A percentile compares a stretch with the other conserved stretches of the same genome.
Conservation (phyloP, 2,113 vertebrate genomes). For the Gadus chalcogrammus region DNA sequence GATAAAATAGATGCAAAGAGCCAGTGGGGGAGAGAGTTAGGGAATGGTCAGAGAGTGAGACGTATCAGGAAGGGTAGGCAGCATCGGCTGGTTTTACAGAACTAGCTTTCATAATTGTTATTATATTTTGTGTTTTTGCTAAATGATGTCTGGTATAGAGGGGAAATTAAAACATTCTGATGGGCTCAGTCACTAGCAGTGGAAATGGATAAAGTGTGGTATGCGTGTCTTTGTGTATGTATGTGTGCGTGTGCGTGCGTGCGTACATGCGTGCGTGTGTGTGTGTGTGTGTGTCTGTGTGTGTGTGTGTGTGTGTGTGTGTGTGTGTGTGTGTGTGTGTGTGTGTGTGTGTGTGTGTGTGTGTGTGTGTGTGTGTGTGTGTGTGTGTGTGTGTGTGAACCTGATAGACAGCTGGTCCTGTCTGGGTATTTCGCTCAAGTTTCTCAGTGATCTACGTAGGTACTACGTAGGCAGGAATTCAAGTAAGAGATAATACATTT, state of each 20-base stretch:
- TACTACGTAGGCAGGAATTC: no score
- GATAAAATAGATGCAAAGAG: neutral
- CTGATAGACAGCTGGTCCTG: no score
- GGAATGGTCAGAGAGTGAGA: neutral
- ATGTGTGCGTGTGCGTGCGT: neutral
- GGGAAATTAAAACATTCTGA: conserved; percentile 42
- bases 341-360: neutral
- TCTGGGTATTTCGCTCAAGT: no score
- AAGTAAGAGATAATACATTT: no score
- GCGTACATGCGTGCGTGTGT: neutral
- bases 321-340: neutral
- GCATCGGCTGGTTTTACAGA: conserved; percentile 16
- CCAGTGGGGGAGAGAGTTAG: neutral
- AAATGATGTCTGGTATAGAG: conserved; percentile 28
- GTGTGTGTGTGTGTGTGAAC: no score
- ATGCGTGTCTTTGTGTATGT: neutral
- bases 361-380: neutral
- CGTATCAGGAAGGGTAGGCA: conserved; percentile 28
- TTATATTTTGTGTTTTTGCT: conserved; percentile 26
- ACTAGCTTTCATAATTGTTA: conserved; percentile 6
- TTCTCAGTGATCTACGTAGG: no score
- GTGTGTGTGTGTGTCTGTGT: neutral
- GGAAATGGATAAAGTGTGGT: neutral
- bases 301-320: neutral
- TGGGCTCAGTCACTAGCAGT: conserved; percentile 40